Base-by-base conservation (phyloP, 2,888 invertebrate genomes). In the Pseudococcus longispinus region DNA sequence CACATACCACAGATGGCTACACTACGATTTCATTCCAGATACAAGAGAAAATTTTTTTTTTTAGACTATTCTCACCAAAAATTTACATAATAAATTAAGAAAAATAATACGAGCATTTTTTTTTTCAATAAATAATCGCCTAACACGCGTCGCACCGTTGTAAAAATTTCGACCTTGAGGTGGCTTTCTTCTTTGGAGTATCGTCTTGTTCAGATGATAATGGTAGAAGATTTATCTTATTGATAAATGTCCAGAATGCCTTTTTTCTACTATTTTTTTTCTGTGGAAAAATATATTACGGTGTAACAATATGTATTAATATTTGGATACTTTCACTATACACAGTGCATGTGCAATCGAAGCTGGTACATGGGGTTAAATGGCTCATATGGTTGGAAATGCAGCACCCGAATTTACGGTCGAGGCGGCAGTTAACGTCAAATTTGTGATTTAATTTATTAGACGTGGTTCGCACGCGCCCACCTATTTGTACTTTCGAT, bases 361-460 rank as follows among this genome's bases (percentile, higher is more conserved):
- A n/a, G n/a, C 1, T 60, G 60, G 23, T 23, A 37, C 8, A 60
- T 60, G 60, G 5, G 2, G 1, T 23, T 2, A 60, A 20, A 20
- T 42, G 20, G 42, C 26, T 80, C 42, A 20, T 77, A 37, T 20
- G 42, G 77, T 70, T 32, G 8, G 70, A 70, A 29, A 70, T 70
- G 0, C 18, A 70, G 70, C 70, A 42, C 32, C 77, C 77, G 77
- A 80, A 42, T 80, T 77, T 42, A 77, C 77, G 42, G 42, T 11
- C 37, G 8, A 42, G 77, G 42, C 77, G 77, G 70, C 20, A 37
- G 77, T 80, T 80, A 80, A 80, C 77, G 77, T 80, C 77, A 42
- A 80, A 80, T 42, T 80, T 80, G 77, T 80, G 77, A 80, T 80
- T 80, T 80, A 80, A 80, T 80, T 80, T 80, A 80, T 80, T 80